Percentiles rank a stretch among this genome's conserved stretches.
Evolutionary conservation across 2,113 vertebrate species (phyloP).

Genomic region (Nansenia antarctica): DNA sequence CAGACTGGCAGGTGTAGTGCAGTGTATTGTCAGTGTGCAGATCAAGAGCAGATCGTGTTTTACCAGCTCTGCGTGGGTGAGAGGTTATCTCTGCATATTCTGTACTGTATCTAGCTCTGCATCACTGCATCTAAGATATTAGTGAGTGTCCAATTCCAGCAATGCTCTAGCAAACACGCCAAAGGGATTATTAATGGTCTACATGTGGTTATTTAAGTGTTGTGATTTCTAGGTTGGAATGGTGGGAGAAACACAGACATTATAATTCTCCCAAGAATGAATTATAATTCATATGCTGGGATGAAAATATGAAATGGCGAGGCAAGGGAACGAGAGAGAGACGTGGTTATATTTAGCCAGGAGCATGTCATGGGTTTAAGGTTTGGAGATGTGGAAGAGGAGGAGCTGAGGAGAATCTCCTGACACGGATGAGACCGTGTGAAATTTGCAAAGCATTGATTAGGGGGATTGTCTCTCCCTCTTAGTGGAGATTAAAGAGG

Average conservation of each 20-base stretch:
- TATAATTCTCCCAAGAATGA: constrained; percentile 1
- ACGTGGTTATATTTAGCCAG: constrained; percentile 7
- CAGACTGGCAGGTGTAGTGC: too few relatives aligned
- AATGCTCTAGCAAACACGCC: too few relatives aligned
- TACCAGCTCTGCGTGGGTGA: neutral
- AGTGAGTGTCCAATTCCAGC: too few relatives aligned
- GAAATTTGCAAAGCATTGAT: constrained; percentile 53
- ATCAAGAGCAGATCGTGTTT: neutral
- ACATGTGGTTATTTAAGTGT: neutral
- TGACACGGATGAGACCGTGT: constrained; percentile 39
- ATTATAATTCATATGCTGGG: constrained; percentile 9
- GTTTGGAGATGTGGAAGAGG: constrained; percentile 26
- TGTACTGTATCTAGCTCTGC: too few relatives aligned
- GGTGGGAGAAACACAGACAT: neutral
- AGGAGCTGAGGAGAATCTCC: constrained; percentile 34
- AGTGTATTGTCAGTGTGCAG: too few relatives aligned
- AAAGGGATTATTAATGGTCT: neutral
- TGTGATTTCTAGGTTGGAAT: neutral
- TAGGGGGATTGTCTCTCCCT: constrained; percentile 42
- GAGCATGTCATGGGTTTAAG: constrained; percentile 7
- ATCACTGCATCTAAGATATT: too few relatives aligned
- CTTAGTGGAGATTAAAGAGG: constrained; percentile 41
- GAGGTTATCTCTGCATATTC: too few relatives aligned
- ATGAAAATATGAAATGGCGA: constrained; percentile 6
- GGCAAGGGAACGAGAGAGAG: neutral